Base-by-base conservation (phyloP, 2,113 vertebrate species). In the Menura novaehollandiae region DNA sequence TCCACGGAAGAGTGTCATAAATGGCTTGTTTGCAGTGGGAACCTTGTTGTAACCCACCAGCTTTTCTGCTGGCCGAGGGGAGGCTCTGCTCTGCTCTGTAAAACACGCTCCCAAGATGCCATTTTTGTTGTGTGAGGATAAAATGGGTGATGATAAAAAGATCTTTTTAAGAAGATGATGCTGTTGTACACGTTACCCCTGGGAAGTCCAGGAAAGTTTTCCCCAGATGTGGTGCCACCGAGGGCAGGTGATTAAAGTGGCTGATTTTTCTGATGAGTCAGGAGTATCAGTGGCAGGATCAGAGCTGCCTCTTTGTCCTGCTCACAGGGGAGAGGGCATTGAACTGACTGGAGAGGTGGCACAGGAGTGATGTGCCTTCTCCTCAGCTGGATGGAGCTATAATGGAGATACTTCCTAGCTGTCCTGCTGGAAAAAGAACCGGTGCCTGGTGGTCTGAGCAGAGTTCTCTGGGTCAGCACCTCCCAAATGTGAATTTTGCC, bases 1-100 rank as follows among this genome's bases (percentile, higher is more conserved):
- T 98, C 98, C 97, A 97, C 85, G 66, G 97, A 97, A 97, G 94
- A 97, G 94, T 94, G 91, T 97, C 98, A 98, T 98, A 98, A 98
- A 98, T 71, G 95, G 77, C 67, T 96, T 95, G 81, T 98, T 98
- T 97, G 95, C 91, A 90, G 89, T 90, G 92, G 79, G 81, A 95
- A 93, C 78, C 87, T 95, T 97, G 69, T 86, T 91, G 93, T 94
- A 94, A 68, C 86, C 87, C 73, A 63, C 49, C 27, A 89, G 46
- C 51, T 94, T 97, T 87, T 93, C 94, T 95, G 86, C 94, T 60
- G 89, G 93, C 76, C 0, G 18, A 95, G 85, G 90, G 44, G 89
- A 97, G 96, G 62, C 52, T 85, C 52, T 26, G 46, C 52, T 85
- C 52, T 26, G 46, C 47, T 89, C 74, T 64, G 49, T 47, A 81